Conservation (phyloP, 2,113 vertebrate species). For the Poeciliopsis turrubarensis region DNA sequence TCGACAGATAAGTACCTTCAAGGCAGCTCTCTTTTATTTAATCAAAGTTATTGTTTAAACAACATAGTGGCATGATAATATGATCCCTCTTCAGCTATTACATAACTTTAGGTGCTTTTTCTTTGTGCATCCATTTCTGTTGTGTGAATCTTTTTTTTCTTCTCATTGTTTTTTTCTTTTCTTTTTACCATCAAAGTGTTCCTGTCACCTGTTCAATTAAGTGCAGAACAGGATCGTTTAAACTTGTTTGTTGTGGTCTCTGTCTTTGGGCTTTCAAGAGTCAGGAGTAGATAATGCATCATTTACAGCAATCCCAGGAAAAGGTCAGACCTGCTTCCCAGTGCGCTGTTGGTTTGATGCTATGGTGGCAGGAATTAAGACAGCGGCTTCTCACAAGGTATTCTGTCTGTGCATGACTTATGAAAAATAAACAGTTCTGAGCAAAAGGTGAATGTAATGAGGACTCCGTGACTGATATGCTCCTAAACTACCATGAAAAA, state of each 20-base stretch:
- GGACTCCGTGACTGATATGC: neutral
- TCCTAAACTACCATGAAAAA: neutral
- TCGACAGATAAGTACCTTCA: conserved; percentile 1
- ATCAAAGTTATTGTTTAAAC: neutral
- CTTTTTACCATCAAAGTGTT: neutral
- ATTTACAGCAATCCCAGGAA: conserved; percentile 69
- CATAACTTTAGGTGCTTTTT: neutral
- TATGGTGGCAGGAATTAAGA: conserved; percentile 71
- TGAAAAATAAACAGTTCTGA: neutral
- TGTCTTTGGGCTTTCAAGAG: conserved; percentile 30
- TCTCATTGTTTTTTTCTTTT: neutral
- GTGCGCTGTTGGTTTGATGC: conserved; percentile 65
- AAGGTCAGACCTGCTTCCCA: conserved; percentile 78
- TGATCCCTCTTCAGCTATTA: neutral
- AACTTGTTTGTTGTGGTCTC: conserved; percentile 28
- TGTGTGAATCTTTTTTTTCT: neutral
- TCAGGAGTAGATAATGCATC: conserved; percentile 65
- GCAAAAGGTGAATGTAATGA: neutral
- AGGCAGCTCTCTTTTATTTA: neutral
- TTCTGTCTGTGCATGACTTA: conserved; percentile 35
- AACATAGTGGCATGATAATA: neutral
- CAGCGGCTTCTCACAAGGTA: conserved; percentile 43
- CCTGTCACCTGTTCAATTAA: neutral
- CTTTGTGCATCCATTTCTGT: neutral
- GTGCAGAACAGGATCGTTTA: neutral